A percentile compares a stretch with the other conserved stretches of the same genome.
Evolutionary conservation across 2,113 vertebrate species (phyloP).

Genomic region (Ahaetulla prasina): DNA sequence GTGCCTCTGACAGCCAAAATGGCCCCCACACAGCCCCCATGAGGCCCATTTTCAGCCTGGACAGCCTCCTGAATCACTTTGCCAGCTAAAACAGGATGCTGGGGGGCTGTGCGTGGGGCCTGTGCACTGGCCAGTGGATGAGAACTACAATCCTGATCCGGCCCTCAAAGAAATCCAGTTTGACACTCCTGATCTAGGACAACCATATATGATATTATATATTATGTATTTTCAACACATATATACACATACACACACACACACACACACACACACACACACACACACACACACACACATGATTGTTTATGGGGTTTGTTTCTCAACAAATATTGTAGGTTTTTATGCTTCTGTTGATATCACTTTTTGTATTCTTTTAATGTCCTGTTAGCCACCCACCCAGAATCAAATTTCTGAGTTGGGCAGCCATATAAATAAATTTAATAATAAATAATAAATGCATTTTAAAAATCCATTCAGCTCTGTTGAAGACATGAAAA

Average conservation of each 20-base stretch:
- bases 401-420: background rate
- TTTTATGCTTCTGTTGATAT: background rate
- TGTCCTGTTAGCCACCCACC: background rate
- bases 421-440: background rate
- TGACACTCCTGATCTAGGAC: background rate
- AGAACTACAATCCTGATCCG: too few species aligned
- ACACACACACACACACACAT: background rate
- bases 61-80: too few species aligned
- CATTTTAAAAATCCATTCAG: background rate
- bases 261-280: too few species aligned
- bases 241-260: background rate
- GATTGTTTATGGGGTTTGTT: background rate
- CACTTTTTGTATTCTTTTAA: background rate
- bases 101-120: too few species aligned
- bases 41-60: too few species aligned
- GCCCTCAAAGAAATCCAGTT: too few species aligned
- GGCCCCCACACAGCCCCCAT: too few species aligned
- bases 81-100: too few species aligned
- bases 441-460: background rate
- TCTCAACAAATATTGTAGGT: background rate
- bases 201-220: background rate
- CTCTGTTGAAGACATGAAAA: background rate
- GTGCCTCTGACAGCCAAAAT: too few species aligned
- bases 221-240: background rate
- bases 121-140: too few species aligned